Conservation (phyloP, 2,113 vertebrate genomes). For the Leiothrix lutea region DNA sequence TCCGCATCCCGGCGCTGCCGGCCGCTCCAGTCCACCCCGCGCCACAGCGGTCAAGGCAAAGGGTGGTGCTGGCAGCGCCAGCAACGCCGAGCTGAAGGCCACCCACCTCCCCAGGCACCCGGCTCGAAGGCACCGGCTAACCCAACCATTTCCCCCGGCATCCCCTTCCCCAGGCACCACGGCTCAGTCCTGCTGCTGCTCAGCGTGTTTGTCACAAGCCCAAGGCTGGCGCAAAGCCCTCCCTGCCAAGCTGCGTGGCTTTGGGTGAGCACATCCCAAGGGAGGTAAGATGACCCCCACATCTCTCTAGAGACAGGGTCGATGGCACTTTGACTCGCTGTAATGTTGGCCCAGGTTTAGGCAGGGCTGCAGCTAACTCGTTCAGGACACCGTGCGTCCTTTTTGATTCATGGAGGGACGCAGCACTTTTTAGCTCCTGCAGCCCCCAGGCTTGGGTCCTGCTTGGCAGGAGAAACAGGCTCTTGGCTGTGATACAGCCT, state of each 20-base stretch:
- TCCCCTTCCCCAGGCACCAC: background rate
- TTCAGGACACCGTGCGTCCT: background rate
- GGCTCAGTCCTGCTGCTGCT: background rate
- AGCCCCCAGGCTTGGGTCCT: background rate
- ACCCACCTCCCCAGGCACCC: rapidly evolving
- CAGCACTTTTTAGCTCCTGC: background rate
- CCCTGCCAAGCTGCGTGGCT: background rate
- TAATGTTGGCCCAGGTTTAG: background rate
- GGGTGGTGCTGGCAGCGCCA: background rate
- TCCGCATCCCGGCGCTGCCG: background rate
- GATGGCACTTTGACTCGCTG: too few species aligned
- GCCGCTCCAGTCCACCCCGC: rapidly evolving
- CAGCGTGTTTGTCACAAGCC: rapidly evolving
- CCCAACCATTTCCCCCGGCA: rapidly evolving
- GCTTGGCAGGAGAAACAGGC: background rate
- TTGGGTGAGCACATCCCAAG: background rate
- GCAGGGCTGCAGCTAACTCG: background rate
- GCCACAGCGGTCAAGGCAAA: background rate
- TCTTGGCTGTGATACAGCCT: constrained; percentile 2
- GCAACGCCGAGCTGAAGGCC: too few species aligned
- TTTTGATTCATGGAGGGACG: background rate
- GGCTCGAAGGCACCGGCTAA: background rate
- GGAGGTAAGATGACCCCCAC: background rate
- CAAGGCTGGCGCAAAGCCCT: background rate
- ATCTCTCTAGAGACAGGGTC: background rate